Evolutionary conservation across 2,113 vertebrate species (phyloP).

Genomic region (Petrocephalus zakoni): DNA sequence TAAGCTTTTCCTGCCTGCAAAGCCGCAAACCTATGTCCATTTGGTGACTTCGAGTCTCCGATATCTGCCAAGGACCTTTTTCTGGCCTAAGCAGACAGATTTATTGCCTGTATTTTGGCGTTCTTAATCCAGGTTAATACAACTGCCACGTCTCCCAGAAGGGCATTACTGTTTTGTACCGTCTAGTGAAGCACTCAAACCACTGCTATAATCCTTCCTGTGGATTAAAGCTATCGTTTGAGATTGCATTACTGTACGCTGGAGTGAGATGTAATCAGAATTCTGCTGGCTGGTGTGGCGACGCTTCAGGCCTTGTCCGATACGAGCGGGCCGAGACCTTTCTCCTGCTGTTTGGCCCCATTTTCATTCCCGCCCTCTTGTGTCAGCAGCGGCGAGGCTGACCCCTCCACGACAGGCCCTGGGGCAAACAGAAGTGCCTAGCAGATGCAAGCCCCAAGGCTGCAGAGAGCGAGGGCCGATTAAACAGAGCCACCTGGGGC

Average conservation of each 20-base stretch:
- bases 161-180: background rate
- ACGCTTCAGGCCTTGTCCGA: background rate
- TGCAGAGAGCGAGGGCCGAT: conserved; percentile 26
- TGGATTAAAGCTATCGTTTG: background rate
- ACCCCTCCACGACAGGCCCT: conserved; percentile 32
- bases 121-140: background rate
- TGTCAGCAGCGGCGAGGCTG: conserved; percentile 30
- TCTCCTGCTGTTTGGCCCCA: background rate
- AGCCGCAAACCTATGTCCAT: background rate
- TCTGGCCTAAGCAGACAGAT: background rate
- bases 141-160: background rate
- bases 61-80: background rate
- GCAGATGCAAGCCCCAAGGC: conserved; percentile 59
- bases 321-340: background rate
- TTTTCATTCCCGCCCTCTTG: conserved; percentile 16
- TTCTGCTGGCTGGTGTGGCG: background rate
- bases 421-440: conserved; percentile 46
- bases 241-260: background rate
- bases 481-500: conserved; percentile 31
- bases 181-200: background rate
- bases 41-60: background rate
- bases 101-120: background rate
- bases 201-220: background rate
- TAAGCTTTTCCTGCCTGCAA: background rate
- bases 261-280: background rate